A percentile compares a stretch with the other conserved stretches of the same genome.
Evolutionary conservation across 2,113 vertebrate species (phyloP).

Genomic region (Climacteris rufus): DNA sequence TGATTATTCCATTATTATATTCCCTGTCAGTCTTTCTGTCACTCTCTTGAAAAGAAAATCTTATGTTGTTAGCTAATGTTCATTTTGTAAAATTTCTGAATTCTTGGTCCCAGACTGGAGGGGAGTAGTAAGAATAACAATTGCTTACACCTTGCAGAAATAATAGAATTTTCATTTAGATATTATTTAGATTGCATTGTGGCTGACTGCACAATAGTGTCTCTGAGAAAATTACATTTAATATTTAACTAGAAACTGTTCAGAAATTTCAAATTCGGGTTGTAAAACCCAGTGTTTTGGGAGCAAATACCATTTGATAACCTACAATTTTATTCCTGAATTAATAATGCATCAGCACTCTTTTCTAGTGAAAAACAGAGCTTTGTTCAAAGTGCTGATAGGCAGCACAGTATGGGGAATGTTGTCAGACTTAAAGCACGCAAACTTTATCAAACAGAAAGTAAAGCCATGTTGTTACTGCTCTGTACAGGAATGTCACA

Average conservation of each 20-base stretch:
- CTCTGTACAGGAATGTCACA: not conserved
- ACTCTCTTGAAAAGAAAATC: not conserved
- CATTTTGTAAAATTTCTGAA: not conserved
- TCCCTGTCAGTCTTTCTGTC: not conserved
- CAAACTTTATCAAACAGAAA: not conserved
- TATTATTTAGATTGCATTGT: not conserved
- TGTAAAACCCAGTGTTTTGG: not conserved
- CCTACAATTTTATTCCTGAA: not conserved
- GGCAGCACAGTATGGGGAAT: not conserved
- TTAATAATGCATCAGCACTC: not conserved
- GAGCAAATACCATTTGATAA: not conserved
- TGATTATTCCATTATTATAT: not conserved
- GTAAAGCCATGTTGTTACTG: not conserved
- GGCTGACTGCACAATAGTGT: not conserved
- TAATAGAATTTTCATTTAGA: not conserved
- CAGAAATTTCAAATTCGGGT: not conserved
- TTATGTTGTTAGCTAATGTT: not conserved
- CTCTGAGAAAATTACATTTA: not conserved
- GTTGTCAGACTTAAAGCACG: not conserved
- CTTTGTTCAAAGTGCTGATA: not conserved
- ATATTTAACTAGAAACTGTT: not conserved
- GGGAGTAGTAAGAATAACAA: not conserved
- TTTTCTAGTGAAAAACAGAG: not conserved
- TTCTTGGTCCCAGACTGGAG: not conserved
- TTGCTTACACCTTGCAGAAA: not conserved